Evolutionary conservation across 2,113 vertebrate species (phyloP).

Genomic region (Corythornis cristatus): DNA sequence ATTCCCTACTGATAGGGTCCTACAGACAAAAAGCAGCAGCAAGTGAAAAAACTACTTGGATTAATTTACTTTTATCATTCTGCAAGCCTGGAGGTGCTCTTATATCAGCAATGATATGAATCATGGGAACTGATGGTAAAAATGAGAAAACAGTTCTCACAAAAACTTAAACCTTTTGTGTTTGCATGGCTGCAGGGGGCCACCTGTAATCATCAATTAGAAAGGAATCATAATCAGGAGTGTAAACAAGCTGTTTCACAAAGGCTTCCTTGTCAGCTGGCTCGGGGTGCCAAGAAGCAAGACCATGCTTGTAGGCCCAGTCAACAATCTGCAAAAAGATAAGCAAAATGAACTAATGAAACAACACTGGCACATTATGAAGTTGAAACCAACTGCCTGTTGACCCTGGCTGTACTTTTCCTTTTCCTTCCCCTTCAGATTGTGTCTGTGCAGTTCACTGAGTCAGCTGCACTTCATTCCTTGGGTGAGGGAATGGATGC

Average conservation of each 20-base stretch:
- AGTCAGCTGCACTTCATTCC: not conserved
- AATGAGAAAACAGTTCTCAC: not conserved
- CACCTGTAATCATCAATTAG: slow-evolving; percentile 87
- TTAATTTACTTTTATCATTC: slow-evolving; percentile 19
- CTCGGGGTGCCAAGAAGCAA: slow-evolving; percentile 91
- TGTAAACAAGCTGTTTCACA: slow-evolving; percentile 88
- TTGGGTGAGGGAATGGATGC: not conserved
- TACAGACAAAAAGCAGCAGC: slow-evolving; percentile 9
- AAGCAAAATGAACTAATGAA: slow-evolving; percentile 3
- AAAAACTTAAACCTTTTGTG: slow-evolving; percentile 84
- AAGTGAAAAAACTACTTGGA: not conserved
- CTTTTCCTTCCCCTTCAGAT: not conserved
- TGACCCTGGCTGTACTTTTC: not conserved
- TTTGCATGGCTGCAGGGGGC: slow-evolving; percentile 87
- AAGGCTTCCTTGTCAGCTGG: slow-evolving; percentile 95
- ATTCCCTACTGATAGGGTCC: not conserved
- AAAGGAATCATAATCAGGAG: slow-evolving; percentile 92
- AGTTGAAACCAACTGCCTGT: not conserved
- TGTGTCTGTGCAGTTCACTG: not conserved
- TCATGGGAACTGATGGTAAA: not conserved
- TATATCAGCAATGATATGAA: not conserved
- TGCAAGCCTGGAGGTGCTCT: not conserved
- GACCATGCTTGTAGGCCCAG: slow-evolving; percentile 88
- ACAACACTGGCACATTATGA: rapidly evolving
- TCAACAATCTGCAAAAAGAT: slow-evolving; percentile 82